phyloP scores from a whole-genome alignment of 2,797 vertebrate species.

The Megalops cyprinoides region DNA sequence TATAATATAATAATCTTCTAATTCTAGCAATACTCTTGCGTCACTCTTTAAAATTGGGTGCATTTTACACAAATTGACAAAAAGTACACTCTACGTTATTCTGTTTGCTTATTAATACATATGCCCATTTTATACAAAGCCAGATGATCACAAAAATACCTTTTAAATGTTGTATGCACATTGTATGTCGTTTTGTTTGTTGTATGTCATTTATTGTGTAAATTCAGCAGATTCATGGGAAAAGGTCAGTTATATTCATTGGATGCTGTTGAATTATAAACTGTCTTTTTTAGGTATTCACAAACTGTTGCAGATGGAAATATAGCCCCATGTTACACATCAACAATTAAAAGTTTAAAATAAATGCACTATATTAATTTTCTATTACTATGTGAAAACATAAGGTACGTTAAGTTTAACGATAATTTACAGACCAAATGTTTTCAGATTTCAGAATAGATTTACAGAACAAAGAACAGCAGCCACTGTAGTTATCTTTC shows the following conservation, averaged over 20 bases:
- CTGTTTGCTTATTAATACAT: too few relatives aligned
- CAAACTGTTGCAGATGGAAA: slow-evolving; percentile 31
- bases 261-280: slow-evolving; percentile 25
- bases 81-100: too few relatives aligned
- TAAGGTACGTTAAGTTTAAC: not conserved
- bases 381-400: not conserved
- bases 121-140: too few relatives aligned
- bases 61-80: too few relatives aligned
- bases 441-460: not conserved
- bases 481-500: too few relatives aligned
- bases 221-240: not conserved
- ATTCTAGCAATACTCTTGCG: too few relatives aligned
- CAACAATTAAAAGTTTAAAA: not conserved
- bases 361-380: not conserved
- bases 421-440: not conserved
- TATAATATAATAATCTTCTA: too few relatives aligned
- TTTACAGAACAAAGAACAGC: not conserved
- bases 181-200: too few relatives aligned
- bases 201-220: too few relatives aligned
- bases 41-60: too few relatives aligned
- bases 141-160: not conserved
- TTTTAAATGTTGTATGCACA: not conserved
- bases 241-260: not conserved
- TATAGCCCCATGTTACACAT: slow-evolving; percentile 33
- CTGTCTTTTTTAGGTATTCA: slow-evolving; percentile 20